A percentile compares a stretch with the other conserved stretches of the same genome.
phyloP scores from a whole-genome alignment of 2,113 vertebrate species.

The Ailurus styani region DNA sequence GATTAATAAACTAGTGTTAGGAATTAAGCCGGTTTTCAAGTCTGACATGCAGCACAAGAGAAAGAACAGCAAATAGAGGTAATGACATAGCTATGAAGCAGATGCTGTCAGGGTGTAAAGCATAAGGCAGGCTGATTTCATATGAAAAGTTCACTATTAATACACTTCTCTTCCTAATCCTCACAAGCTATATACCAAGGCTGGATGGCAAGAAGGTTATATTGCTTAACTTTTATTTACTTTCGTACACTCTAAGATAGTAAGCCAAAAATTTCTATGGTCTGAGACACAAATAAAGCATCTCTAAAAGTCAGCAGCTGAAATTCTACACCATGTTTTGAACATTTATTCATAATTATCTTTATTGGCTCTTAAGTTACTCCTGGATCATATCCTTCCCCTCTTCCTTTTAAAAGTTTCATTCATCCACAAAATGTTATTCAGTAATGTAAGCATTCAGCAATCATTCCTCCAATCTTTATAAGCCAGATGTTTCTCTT shows the following conservation, averaged over 20 bases:
- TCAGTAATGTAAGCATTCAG: not conserved
- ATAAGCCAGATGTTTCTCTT: conserved; percentile 27
- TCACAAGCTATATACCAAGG: not conserved
- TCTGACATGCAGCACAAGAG: not conserved
- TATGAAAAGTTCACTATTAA: not conserved
- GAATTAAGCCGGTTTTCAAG: conserved; percentile 25
- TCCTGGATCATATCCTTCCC: not conserved
- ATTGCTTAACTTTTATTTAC: not conserved
- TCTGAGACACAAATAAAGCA: not conserved
- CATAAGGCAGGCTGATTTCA: not conserved
- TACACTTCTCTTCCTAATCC: not conserved
- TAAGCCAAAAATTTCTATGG: not conserved
- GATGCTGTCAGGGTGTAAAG: not conserved
- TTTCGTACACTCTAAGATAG: not conserved
- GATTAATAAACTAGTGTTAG: not conserved
- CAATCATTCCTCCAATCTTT: conserved; percentile 34
- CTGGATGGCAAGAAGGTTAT: not conserved
- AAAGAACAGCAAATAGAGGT: not conserved
- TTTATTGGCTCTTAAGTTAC: conserved; percentile 47
- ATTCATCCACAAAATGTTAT: conserved; percentile 14
- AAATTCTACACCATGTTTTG: not conserved
- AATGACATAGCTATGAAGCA: not conserved
- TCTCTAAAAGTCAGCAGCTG: not conserved
- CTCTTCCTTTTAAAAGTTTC: conserved; percentile 25
- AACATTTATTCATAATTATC: conserved; percentile 12